Base-by-base conservation (phyloP, 92 coral and sea anemone species). In the Siderastrea radians region DNA sequence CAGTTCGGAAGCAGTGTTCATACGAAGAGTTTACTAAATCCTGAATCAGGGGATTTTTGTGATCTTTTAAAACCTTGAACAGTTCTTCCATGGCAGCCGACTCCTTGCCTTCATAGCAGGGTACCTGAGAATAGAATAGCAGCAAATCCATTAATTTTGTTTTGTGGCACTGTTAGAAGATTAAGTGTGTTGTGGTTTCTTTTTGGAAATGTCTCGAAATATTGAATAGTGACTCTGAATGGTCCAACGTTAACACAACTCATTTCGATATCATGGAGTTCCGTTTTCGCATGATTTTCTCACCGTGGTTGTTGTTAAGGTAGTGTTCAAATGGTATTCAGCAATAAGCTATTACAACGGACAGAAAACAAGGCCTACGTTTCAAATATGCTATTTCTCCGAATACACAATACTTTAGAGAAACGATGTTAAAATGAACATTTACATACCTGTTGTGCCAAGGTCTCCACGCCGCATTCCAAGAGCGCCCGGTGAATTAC, bases 61-160 rank as follows among this genome's bases (percentile, higher is more conserved):
- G 90, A 60, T 86, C 79, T 57, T 78, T 86, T 5, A 86, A 51
- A 1, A 48, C 59, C 65, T 71, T 58, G 17, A 12, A 86, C 66
- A 86, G 61, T 10, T 79, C 85, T 70, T 86, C 78, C 90, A 86
- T 66, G 2, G 78, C 84, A 6, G 52, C 5, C 5, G 85, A 86
- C 14, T 86, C 90, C 45, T 26, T 69, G 38, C 38, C 38, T 26
- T 26, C 38, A 26, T 26, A 26, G 38, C 38, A 26, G 38, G 38
- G 38, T 26, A 52, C 83, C 46, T 64, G 65, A 57, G 58, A 12
- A 50, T 8, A 71, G 54, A 50, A 54, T 17, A 47, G 15, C 15
- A 46, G 57, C 75, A 44, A 46, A 71, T 71, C 75, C 46, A 49
- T 38, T 71, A 10, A 54, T 71, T 9, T 71, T 49, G 9, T 14